phyloP scores from a whole-genome alignment of 2,888 invertebrate species.

The Chymomyza fuscimana region DNA sequence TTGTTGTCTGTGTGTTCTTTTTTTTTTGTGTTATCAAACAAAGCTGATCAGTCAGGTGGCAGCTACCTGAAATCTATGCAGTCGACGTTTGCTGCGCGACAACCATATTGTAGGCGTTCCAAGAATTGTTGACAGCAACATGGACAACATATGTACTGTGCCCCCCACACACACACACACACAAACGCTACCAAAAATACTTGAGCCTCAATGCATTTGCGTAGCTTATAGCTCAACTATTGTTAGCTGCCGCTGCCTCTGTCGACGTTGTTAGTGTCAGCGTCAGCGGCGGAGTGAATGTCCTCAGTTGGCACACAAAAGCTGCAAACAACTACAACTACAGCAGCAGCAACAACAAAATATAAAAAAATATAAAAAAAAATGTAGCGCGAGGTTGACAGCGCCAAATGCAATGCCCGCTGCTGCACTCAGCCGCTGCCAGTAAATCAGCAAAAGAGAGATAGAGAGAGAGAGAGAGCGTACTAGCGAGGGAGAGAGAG shows the following conservation, averaged over 20 bases:
- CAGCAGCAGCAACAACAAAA: slow-evolving; percentile 26
- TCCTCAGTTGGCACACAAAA: slow-evolving; percentile 79
- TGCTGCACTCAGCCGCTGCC: neutral
- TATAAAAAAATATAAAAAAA: slow-evolving; percentile 43
- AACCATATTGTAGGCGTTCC: slow-evolving; percentile 61
- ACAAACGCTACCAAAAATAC: neutral
- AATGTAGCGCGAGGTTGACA: slow-evolving; percentile 77
- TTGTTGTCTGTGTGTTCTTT: slow-evolving; percentile 14
- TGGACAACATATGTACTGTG: neutral
- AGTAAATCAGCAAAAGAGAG: slow-evolving; percentile 1
- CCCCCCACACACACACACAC: neutral
- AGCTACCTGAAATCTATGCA: slow-evolving; percentile 67
- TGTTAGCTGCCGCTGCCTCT: slow-evolving; percentile 59
- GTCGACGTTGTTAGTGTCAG: slow-evolving; percentile 41
- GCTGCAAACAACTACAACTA: slow-evolving; percentile 4
- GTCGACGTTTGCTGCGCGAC: slow-evolving; percentile 9
- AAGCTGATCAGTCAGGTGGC: slow-evolving; percentile 74
- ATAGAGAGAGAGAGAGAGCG: slow-evolving; percentile 10
- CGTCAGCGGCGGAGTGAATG: slow-evolving; percentile 76
- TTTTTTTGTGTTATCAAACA: slow-evolving; percentile 65
- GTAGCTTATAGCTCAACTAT: slow-evolving; percentile 42
- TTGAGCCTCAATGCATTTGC: slow-evolving; percentile 43
- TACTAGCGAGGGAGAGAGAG: slow-evolving; percentile 5
- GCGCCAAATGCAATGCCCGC: slow-evolving; percentile 33
- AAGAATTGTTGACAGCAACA: slow-evolving; percentile 67